Percentiles rank a stretch among this genome's conserved stretches.
phyloP scores from a whole-genome alignment of 2,113 vertebrate species.

The Tragelaphus strepsiceros region DNA sequence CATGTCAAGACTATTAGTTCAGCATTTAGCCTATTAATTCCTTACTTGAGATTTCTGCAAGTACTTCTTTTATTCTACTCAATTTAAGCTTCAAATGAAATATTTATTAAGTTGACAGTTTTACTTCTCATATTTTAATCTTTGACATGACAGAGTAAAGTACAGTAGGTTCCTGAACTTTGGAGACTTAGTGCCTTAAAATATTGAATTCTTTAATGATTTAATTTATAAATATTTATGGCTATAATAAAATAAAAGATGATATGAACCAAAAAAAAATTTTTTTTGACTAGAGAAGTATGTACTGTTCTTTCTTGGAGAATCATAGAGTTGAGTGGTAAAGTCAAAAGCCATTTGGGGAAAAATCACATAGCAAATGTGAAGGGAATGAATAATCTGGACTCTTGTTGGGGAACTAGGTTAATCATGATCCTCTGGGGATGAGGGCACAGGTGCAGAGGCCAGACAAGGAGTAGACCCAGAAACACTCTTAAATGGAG shows the following conservation, averaged over 20 bases:
- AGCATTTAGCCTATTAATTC: constrained; percentile 44
- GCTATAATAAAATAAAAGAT: constrained; percentile 40
- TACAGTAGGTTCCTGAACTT: constrained; percentile 31
- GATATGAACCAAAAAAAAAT: neutral
- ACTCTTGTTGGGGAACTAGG: neutral
- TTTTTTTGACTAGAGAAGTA: neutral
- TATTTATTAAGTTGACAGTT: constrained; percentile 38
- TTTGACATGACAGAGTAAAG: constrained; percentile 61
- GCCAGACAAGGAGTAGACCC: neutral
- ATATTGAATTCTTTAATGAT: neutral
- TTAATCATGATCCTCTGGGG: neutral
- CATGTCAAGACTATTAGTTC: neutral
- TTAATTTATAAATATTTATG: constrained; percentile 35
- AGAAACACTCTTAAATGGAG: neutral
- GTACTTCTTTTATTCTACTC: constrained; percentile 8
- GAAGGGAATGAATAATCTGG: neutral
- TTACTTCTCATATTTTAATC: constrained; percentile 80
- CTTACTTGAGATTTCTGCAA: constrained; percentile 44
- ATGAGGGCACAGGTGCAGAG: neutral
- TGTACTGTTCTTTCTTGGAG: neutral
- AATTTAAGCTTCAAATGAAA: constrained; percentile 67
- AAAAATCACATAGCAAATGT: neutral
- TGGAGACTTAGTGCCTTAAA: neutral
- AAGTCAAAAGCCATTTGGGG: neutral
- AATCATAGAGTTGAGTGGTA: neutral